Evolutionary conservation across 2,888 invertebrate species (phyloP), one percentile per base, ranked within the genome.

Genomic region (Taenaris catops): DNA sequence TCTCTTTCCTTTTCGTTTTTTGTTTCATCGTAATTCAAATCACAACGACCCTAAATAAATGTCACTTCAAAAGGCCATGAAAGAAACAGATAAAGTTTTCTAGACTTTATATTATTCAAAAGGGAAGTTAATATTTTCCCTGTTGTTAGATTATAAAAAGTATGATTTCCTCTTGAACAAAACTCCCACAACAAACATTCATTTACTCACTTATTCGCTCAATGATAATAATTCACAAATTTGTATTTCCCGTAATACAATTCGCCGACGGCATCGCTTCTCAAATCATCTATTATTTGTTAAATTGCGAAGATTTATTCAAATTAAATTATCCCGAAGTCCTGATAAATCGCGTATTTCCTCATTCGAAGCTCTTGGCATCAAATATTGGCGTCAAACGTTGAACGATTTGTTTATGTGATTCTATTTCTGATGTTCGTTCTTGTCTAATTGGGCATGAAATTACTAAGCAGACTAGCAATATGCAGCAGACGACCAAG

Each of bases 341-440:
- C 18, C 18, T 35, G 43, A 39, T 43, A 32, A 32, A 43, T 43
- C 18, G 39, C 27, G 25, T 25, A 24, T 29, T 39, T 33, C 39
- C 31, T n/a, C 28, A 18, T 32, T 32, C 32, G 38, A 28, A 33
- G 11, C 25, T 19, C 8, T 24, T 18, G 11, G 10, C 35, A 27
- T 26, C 27, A 18, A 26, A 24, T 17, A n/a, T 7, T 10, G 20
- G 8, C 34, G 26, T 25, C 25, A 26, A 34, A 34, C 26, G 11
- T 7, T 11, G 23, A 12, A 21, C 27, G 28, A 26, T 28, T 34
- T 34, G 23, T 21, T 34, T 28, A 28, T 28, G 19, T 12, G 12
- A 28, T 20, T 20, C 3, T n/a, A 12, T 28, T 28, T 12, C 12
- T 4, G 20, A 28, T n/a, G 7, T 19, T 3, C n/a, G 4, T 3